Conservation (phyloP, 2,113 vertebrate genomes). For the Megalops atlanticus region DNA sequence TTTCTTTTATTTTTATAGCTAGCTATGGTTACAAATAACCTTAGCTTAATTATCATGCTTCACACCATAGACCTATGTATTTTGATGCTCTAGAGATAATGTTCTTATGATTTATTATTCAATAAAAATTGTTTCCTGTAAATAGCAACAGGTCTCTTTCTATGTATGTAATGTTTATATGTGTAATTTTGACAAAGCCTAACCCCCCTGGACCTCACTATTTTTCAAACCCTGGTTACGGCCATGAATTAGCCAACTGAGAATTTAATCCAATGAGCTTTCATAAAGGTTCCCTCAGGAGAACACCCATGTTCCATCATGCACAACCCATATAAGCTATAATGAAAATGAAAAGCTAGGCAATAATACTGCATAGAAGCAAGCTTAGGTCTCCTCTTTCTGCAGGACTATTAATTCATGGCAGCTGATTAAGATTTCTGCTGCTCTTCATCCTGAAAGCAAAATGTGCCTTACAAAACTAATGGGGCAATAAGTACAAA, state of each 20-base stretch:
- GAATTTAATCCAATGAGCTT: slow-evolving; percentile 33
- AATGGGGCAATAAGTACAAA: slow-evolving; percentile 12
- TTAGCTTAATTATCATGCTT: too few relatives aligned
- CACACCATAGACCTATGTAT: too few relatives aligned
- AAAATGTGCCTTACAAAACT: neutral
- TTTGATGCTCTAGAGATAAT: too few relatives aligned
- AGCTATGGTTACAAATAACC: too few relatives aligned
- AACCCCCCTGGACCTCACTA: too few relatives aligned
- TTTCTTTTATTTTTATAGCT: too few relatives aligned
- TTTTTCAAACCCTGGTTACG: too few relatives aligned
- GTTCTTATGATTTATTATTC: too few relatives aligned
- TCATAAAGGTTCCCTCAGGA: neutral
- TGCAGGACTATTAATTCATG: slow-evolving; percentile 42
- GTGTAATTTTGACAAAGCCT: too few relatives aligned
- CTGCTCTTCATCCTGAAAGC: slow-evolving; percentile 15
- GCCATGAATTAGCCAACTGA: slow-evolving; percentile 30
- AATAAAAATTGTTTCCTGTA: too few relatives aligned
- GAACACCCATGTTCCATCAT: neutral
- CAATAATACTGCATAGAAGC: slow-evolving; percentile 48
- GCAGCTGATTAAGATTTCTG: slow-evolving; percentile 43
- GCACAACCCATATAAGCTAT: slow-evolving; percentile 29
- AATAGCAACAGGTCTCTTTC: too few relatives aligned
- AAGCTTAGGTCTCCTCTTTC: slow-evolving; percentile 37
- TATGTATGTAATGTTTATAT: too few relatives aligned
- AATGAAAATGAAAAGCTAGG: slow-evolving; percentile 41